Percentiles rank a stretch among this genome's conserved stretches.
Conservation (phyloP, 2,113 vertebrate genomes). For the Ammodytes dubius region DNA sequence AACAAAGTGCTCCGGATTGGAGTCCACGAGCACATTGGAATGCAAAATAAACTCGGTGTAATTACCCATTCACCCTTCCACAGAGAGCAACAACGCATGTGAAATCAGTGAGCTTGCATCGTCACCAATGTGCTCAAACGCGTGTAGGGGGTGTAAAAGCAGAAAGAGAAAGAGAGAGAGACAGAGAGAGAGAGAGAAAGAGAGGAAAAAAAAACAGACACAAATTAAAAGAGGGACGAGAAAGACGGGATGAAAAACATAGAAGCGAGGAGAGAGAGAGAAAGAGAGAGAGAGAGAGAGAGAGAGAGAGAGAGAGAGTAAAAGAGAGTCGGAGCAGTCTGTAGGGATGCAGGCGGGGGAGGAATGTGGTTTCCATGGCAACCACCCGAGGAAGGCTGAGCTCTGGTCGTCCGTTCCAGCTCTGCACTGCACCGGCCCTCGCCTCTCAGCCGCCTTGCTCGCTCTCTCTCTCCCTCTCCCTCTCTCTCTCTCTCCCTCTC, state of each 20-base stretch:
- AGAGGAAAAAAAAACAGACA: constrained; percentile 54
- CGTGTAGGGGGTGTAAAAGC: constrained; percentile 29
- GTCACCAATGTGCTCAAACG: constrained; percentile 48
- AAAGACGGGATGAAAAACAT: constrained; percentile 75
- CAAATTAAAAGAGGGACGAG: constrained; percentile 76
- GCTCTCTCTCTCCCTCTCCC: constrained; percentile 59
- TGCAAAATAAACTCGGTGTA: constrained; percentile 71
- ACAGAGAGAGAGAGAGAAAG: neutral
- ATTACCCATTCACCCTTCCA: constrained; percentile 75
- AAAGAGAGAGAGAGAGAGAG: constrained; percentile 63
- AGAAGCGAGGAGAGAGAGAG: constrained; percentile 70
- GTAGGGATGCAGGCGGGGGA: constrained; percentile 89
- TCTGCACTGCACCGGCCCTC: constrained; percentile 87
- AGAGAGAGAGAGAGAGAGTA: constrained; percentile 40
- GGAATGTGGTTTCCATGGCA: constrained; percentile 89
- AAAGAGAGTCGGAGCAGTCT: constrained; percentile 80
- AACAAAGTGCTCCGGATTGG: constrained; percentile 69
- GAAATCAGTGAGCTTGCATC: constrained; percentile 64
- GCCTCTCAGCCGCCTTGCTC: constrained; percentile 77
- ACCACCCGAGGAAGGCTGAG: constrained; percentile 87
- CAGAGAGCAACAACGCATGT: constrained; percentile 60
- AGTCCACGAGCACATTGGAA: constrained; percentile 64
- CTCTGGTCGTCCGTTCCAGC: constrained; percentile 88
- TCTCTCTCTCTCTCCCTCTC: constrained; percentile 27
- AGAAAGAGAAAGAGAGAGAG: neutral